Percentiles rank a stretch among this genome's conserved stretches.
Evolutionary conservation across 2,888 invertebrate genomes (phyloP).

Genomic region (Camptogramma bilineatum): DNA sequence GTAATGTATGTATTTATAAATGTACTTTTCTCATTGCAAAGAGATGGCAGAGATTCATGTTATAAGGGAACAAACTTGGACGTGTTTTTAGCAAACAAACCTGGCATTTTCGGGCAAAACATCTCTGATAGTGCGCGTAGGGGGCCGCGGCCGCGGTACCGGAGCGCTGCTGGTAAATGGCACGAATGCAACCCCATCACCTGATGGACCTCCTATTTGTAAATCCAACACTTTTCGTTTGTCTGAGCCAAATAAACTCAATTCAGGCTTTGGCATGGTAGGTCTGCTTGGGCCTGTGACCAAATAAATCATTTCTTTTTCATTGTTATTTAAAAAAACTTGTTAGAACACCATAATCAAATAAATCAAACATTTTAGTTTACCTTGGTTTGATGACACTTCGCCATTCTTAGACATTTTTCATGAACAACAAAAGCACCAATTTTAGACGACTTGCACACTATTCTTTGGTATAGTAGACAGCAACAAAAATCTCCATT

Average conservation of each 20-base stretch:
- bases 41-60: neutral
- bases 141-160: constrained; percentile 67
- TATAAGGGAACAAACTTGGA: neutral
- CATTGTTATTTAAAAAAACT: neutral
- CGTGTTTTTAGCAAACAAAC: constrained; percentile 51
- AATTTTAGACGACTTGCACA: constrained; percentile 54
- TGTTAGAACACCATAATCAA: constrained; percentile 15
- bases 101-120: constrained; percentile 80
- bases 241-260: constrained; percentile 79
- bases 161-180: constrained; percentile 74
- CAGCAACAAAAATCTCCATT: constrained; percentile 71
- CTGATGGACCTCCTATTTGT: constrained; percentile 80
- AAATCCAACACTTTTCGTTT: constrained; percentile 86
- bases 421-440: constrained; percentile 55
- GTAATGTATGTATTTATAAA: no score
- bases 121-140: constrained; percentile 77
- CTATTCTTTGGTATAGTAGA: constrained; percentile 65
- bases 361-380: constrained; percentile 35
- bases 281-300: constrained; percentile 78
- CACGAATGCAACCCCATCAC: constrained; percentile 79
- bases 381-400: constrained; percentile 88
- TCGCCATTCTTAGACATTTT: constrained; percentile 91
- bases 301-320: constrained; percentile 20
- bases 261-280: constrained; percentile 75
- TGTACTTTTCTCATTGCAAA: neutral